phyloP scores from a whole-genome alignment of 2,888 invertebrate genomes.

The Melipona beecheii region DNA sequence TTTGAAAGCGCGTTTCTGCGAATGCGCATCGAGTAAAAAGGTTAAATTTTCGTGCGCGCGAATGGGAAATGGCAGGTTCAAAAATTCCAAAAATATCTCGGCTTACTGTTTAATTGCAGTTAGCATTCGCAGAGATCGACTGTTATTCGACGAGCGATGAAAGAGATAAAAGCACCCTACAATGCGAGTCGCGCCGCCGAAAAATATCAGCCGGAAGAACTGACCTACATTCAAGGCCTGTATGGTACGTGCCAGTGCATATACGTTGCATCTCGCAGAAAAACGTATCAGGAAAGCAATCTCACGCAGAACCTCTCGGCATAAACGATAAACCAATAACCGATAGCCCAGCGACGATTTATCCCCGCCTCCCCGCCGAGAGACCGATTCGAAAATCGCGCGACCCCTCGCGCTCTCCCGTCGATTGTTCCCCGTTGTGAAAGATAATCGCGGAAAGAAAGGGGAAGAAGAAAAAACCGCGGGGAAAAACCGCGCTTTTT shows the following conservation, averaged over 20 bases:
- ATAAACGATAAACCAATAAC: neutral
- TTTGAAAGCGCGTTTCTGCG: too few species aligned
- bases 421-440: neutral
- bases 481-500: constrained; percentile 22
- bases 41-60: too few species aligned
- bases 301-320: neutral
- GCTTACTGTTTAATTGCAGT: too few species aligned
- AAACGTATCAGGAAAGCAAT: neutral
- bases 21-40: too few species aligned
- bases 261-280: neutral
- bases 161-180: neutral
- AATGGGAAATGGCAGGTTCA: too few species aligned
- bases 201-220: neutral
- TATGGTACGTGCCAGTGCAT: too few species aligned
- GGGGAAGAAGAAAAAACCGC: neutral
- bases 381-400: neutral
- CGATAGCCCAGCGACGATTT: constrained; percentile 9
- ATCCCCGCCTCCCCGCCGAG: neutral
- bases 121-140: neutral
- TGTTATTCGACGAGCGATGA: neutral
- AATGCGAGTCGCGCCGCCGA: neutral
- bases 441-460: neutral
- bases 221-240: neutral
- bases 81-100: too few species aligned
- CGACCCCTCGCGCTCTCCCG: neutral